Evolutionary conservation across 2,113 vertebrate species (phyloP).

Genomic region (Zingel zingel): DNA sequence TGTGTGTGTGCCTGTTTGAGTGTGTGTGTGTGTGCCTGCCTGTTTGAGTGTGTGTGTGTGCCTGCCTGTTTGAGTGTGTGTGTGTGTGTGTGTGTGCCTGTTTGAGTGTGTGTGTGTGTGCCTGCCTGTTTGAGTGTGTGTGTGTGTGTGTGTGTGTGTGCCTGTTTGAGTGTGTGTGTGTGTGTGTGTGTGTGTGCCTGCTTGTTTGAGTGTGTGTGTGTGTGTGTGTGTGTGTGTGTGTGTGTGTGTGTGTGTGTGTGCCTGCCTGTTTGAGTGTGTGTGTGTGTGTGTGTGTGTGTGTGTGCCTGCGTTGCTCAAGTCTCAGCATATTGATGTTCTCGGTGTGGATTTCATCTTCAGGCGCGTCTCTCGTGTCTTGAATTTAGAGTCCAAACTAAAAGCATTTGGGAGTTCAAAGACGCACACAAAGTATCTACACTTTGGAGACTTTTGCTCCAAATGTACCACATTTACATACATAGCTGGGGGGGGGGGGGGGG

Average conservation of each 20-base stretch:
- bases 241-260: too few species aligned
- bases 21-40: not conserved
- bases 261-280: too few species aligned
- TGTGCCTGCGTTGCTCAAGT: not conserved
- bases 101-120: too few species aligned
- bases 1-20: not conserved
- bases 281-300: slow-evolving; percentile 1
- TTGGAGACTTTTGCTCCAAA: too few species aligned
- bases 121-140: too few species aligned
- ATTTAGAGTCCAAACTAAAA: not conserved
- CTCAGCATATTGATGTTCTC: slow-evolving; percentile 21
- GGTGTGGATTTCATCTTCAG: slow-evolving; percentile 26
- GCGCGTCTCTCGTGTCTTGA: slow-evolving; percentile 7
- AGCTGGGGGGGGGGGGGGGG: too few species aligned
- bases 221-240: too few species aligned
- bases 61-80: not conserved
- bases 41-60: not conserved
- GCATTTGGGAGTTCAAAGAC: slow-evolving; percentile 1
- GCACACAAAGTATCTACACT: too few species aligned
- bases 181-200: rapidly evolving
- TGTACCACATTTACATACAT: too few species aligned
- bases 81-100: not conserved
- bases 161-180: too few species aligned
- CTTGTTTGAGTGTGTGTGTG: too few species aligned
- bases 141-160: too few species aligned